Base-by-base conservation (phyloP, 2,113 vertebrate genomes). In the Morphnarchus princeps region DNA sequence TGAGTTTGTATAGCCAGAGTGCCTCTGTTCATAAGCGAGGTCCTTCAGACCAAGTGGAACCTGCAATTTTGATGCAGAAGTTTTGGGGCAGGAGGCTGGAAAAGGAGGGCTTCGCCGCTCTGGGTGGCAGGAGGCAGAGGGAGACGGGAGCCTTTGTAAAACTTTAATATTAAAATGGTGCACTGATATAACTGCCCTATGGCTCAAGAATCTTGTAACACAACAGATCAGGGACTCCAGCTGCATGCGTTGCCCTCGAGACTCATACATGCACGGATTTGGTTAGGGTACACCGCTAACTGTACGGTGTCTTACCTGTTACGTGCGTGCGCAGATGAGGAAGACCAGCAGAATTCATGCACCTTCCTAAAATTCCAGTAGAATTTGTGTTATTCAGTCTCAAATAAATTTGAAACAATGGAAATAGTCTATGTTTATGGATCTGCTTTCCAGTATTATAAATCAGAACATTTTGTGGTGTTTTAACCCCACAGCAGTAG, bases 241-340 rank as follows among this genome's bases (percentile, higher is more conserved):
- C 10, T 14, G 18, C n/a, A 5, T 0, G 13, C 1, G 19, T 3
- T 34, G 31, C 18, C 40, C 61, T 18, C 47, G 2, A 13, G 43
- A 45, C 19, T 31, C 16, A 2, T 3, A 17, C 22, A 4, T 0
- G 13, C 14, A 11, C 5, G 3, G 38, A 2, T 31, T 26, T 31
- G 16, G 15, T 24, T 4, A 4, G 58, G 57, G 66, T 5, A 17
- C 38, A 1, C 22, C 4, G 11, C 42, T 22, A 9, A 16, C 22
- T 4, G 2, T 3, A 5, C 22, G 22, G 61, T 47, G 25, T 7
- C 55, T 14, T 5, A 25, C 47, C 31, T 5, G 5, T 3, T 10
- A 17, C 3, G 1, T 1, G 25, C 2, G 15, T 3, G 3, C 5
- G 1, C 43, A 11, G 50, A 3, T 1, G 25, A 22, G 31, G n/a